Evolutionary conservation across 2,797 vertebrate species (phyloP), one percentile per base, ranked within the genome.

Genomic region (Cossypha dichroa): DNA sequence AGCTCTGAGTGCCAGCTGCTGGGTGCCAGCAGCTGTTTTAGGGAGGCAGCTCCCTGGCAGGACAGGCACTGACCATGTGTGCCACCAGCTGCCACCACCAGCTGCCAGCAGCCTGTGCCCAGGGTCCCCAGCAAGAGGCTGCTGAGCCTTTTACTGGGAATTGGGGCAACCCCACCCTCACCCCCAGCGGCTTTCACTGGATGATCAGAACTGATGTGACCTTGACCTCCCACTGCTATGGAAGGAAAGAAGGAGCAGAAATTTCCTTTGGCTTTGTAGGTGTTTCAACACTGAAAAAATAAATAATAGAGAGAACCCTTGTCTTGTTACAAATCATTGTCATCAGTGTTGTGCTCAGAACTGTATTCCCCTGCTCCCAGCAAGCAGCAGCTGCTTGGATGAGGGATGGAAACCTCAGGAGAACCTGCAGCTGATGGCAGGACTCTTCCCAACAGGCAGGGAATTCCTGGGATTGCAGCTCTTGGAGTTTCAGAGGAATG

Each of bases 21-120:
- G 45, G 20, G 43, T 45, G 43, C 43, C 43, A 66, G 60, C 25
- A 22, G 63, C 25, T 20, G 8, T 10, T 21, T 0, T 14, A 45
- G 63, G 72, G 66, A 54, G 11, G 31, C 46, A 48, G 46, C 46
- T 48, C 23, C 46, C 46, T 48, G 46, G 46, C 48, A 68, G 69
- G 85, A 73, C 0, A 0, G 70, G 60, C 51, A 59, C 1, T 19
- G 75, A 38, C 26, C 2, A 2, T 0, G 15, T 2, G 17, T 75
- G 48, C 26, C 78, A 62, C 69, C 20, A 52, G 58, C 40, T 21
- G 67, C 28, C 29, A 5, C 26, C 78, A 62, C 69, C 20, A 52
- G 58, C 40, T 21, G 67, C 28, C 29, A 5, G 15, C 52, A 77
- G 52, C 66, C 56, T 13, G 25, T 8, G 58, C 70, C 52, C 11